Conservation (phyloP, 2,113 vertebrate genomes). For the Ctenodactylus gundi region DNA sequence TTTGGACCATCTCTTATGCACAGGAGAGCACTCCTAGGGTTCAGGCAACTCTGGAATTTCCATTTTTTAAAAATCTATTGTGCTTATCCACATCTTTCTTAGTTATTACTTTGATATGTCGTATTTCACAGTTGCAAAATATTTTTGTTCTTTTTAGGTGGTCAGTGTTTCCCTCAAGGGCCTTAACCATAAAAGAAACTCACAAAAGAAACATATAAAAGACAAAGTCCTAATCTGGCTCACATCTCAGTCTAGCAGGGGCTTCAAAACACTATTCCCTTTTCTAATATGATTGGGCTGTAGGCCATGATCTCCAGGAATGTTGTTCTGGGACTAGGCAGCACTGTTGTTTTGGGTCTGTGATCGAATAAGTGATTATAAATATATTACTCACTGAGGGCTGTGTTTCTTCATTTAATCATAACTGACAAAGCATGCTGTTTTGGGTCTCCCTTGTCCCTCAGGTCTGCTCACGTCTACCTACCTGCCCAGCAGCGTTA, state of each 20-base stretch:
- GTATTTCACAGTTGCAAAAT: neutral
- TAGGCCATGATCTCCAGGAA: neutral
- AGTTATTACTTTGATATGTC: neutral
- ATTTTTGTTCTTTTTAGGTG: neutral
- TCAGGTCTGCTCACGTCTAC: neutral
- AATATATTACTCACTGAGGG: neutral
- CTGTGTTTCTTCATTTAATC: neutral
- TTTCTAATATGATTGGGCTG: neutral
- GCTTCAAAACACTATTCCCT: neutral
- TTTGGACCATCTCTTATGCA: neutral
- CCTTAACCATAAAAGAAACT: neutral
- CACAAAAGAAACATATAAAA: neutral
- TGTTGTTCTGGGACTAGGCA: neutral
- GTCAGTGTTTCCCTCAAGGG: neutral
- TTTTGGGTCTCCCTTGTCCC: neutral
- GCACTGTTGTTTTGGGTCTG: neutral
- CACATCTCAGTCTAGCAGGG: neutral
- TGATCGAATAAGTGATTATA: neutral
- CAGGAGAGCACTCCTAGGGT: neutral
- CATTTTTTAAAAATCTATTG: neutral
- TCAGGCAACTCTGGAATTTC: neutral
- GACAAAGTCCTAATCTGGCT: neutral
- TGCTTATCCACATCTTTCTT: neutral
- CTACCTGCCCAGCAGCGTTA: neutral
- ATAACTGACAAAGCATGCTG: neutral